Base-by-base conservation (phyloP, 2,113 vertebrate genomes). In the Pitta sordida region DNA sequence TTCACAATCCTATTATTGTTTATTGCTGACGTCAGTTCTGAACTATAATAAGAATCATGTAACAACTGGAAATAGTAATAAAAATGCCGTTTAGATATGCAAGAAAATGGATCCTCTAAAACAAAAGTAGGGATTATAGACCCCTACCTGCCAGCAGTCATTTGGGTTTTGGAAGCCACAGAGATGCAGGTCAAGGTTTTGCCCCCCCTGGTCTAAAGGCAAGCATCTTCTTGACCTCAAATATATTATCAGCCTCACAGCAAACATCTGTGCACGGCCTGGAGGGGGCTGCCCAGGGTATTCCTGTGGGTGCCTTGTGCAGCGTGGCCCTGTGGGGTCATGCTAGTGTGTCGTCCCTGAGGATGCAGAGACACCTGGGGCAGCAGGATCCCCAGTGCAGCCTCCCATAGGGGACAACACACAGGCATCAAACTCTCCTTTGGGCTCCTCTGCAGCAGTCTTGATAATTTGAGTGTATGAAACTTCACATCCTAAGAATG, bases 1-100 rank as follows among this genome's bases (percentile, higher is more conserved):
- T 97, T 97, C 96, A 96, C 95, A 96, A 95, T 96, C 97, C 95
- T 97, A 95, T 97, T 97, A 97, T 97, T 97, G 97, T 97, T 97
- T 96, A 97, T 97, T 96, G 93, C 96, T 97, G 97, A 98, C 92
- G 84, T 98, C 97, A 98, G 97, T 74, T 67, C 87, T 91, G 91
- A 96, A 88, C 96, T 82, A 56, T 83, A 96, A 89, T 88, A 90
- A 94, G 95, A 94, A 93, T 96, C 91, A 41, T 95, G 91, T 94
- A 95, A 94, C 95, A 79, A 93, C 70, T 88, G 83, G 91, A 96
- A 96, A 92, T 93, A 96, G 96, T 96, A 95, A 88, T 88, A 91
- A 75, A 93, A 90, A 95, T 52, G 69, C 81, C 46, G 5, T 86
- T 80, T 51, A 87, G 48, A 85, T 93, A 91, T 79, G 80, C 87